Base-by-base conservation (phyloP, 2,797 vertebrate genomes). In the Enteromius paludinosus region DNA sequence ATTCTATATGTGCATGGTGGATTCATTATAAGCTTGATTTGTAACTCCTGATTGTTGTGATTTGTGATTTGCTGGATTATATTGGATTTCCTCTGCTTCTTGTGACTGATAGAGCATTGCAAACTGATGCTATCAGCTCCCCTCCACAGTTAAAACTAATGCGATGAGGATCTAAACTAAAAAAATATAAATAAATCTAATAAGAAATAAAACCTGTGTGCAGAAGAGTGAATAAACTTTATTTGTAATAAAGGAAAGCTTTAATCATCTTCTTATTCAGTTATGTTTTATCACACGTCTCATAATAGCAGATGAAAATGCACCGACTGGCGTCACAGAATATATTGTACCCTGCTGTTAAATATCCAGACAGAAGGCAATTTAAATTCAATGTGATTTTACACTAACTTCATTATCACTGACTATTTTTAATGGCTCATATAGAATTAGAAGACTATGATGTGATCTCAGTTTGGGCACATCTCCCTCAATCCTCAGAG, bases 341-440 rank as follows among this genome's bases (percentile, higher is more conserved):
- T 45, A 83, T 76, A 33, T 49, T 84, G 80, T 66, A 28, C 59
- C 47, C 73, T 79, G 69, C 69, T 81, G 56, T 69, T 76, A 38
- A 75, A 83, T 82, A 82, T 82, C 28, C 62, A 59, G 52, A n/a
- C 69, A 15, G 62, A 54, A 59, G 61, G 61, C 23, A 5, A 72
- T 76, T 72, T 49, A 86, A 76, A 80, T 86, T 81, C 66, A 81
- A 80, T 83, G 83, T 75, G 80, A 83, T 38, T 87, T 86, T 72
- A 78, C 80, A 86, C 72, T 38, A 52, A 75, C 52, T 86, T 79
- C 75, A 81, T 86, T 86, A 86, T 62, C 85, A 30, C 83, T 75
- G 73, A 79, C 69, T 79, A 83, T 85, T 83, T 86, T 83, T 66
- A 84, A 76, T 18, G 43, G 25, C 77, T 59, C 18, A 28, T 71